These are phyloP conservation scores for Siderastrea siderea DNA, from an alignment of 92 coral and sea anemone genomes.

Conservation along the genomic window DNA sequence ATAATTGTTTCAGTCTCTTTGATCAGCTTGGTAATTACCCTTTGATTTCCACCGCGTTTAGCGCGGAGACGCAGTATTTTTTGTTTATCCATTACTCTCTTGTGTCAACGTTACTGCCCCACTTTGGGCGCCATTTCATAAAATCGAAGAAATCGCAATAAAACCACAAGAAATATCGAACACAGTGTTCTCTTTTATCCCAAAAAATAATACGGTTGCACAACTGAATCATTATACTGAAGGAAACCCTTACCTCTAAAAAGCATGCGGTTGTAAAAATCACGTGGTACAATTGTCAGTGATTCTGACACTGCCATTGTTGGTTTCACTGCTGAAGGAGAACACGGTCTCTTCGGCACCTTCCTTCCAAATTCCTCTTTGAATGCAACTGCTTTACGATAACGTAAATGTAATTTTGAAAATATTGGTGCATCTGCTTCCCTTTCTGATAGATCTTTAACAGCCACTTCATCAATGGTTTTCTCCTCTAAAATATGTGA, in stretches of 20 bases:
- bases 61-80: slow-evolving; percentile 50
- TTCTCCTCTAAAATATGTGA: slow-evolving; percentile 29
- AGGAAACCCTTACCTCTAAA: too few species aligned
- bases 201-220: too few species aligned
- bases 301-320: slow-evolving; percentile 14
- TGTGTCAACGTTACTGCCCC: slow-evolving; percentile 34
- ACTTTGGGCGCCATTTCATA: slow-evolving; percentile 49
- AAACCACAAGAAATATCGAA: too few species aligned
- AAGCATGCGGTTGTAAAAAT: too few species aligned
- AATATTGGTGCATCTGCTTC: slow-evolving; percentile 35
- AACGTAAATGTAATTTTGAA: slow-evolving; percentile 17
- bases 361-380: slow-evolving; percentile 15
- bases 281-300: too few species aligned
- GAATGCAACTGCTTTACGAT: slow-evolving; percentile 27
- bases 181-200: too few species aligned
- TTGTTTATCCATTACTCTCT: slow-evolving; percentile 9
- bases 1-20: slow-evolving; percentile 59
- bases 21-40: slow-evolving; percentile 58
- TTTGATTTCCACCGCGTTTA: slow-evolving; percentile 67
- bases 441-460: slow-evolving; percentile 17
- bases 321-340: slow-evolving; percentile 31
- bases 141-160: too few species aligned
- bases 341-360: background rate
- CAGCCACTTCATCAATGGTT: slow-evolving; percentile 19
- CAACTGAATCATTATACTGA: too few species aligned